Evolutionary conservation across 2,888 invertebrate species (phyloP), one percentile per base, ranked within the genome.

Genomic region (Pomacea canaliculata): DNA sequence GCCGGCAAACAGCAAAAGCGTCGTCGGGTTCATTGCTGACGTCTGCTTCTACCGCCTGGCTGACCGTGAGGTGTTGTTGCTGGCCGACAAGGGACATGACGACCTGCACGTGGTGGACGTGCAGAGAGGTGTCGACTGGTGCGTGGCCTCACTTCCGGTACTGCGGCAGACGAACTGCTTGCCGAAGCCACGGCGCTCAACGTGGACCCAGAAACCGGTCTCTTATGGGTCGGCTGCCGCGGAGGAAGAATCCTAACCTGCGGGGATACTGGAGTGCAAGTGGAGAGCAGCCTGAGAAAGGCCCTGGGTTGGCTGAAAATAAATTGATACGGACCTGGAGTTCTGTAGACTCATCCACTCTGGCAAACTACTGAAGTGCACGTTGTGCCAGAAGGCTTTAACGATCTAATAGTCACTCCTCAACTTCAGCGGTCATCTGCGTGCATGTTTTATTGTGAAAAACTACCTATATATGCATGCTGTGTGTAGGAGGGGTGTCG

Each of bases 61-160:
- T 16, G 66, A 19, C 9, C 66, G 56, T 7, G 73, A 73, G 66
- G 51, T 73, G 56, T 66, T 73, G 56, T 18, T 73, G 59, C 16
- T 67, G 18, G 73, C 67, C 10, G 73, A 73, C 56, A 51, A 49
- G 7, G 23, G 37, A 3, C 19, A 46, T 18, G 37, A 66, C 18
- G 73, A 73, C 66, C 56, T 73, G 18, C 56, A 65, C n/a, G 67
- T 73, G 23, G 27, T 73, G 51, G 73, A 73, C 19, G 73, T 67
- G 3, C 49, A n/a, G 37, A 65, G 19, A 59, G 16, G 8, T 37
- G 27, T 46, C 56, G 73, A 13, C 59, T 67, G 13, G 18, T 73
- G 56, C 65, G 56, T 49, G 48, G 51, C 37, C 73, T 73, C 27
- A 67, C 73, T 10, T 10, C 51, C 10, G 51, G 51, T 16, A 56